These are phyloP conservation scores for Pemphigus obesinymphae DNA, from an alignment of 1,140 invertebrate genomes.

Conservation along the genomic window DNA sequence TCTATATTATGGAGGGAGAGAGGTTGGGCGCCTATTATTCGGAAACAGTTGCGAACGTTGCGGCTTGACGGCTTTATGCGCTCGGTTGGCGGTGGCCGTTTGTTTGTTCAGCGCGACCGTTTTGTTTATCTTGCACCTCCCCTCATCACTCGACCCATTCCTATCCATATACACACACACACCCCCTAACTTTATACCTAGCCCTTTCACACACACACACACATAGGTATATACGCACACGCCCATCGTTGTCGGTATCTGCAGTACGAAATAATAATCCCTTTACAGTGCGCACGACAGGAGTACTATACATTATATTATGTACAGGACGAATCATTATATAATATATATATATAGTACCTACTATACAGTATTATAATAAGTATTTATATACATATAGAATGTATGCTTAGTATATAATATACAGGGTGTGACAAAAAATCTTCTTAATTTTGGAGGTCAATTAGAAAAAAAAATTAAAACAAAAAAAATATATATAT, in stretches of 20 bases:
- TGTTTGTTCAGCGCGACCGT: conserved; percentile 16
- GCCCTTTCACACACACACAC: neutral
- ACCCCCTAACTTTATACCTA: neutral
- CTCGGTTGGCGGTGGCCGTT: neutral
- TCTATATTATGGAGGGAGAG: neutral
- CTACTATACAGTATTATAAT: too few species aligned
- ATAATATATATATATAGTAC: too few species aligned
- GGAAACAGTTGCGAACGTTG: conserved; percentile 28
- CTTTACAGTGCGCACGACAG: neutral
- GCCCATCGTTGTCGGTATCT: neutral
- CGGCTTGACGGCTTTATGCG: conserved; percentile 32
- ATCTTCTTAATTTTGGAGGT: too few species aligned
- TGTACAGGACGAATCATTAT: too few species aligned
- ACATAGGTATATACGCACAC: neutral
- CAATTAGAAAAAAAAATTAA: too few species aligned
- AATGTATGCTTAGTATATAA: too few species aligned
- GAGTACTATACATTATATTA: too few species aligned
- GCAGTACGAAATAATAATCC: neutral
- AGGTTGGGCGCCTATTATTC: conserved; percentile 10
- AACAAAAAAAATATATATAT: too few species aligned
- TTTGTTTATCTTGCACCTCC: conserved; percentile 32
- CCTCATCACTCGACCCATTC: neutral
- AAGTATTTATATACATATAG: too few species aligned
- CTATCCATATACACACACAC: neutral
- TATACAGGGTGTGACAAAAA: too few species aligned